Evolutionary conservation across 2,888 invertebrate species (phyloP).

Genomic region (Drosophila cognata): DNA sequence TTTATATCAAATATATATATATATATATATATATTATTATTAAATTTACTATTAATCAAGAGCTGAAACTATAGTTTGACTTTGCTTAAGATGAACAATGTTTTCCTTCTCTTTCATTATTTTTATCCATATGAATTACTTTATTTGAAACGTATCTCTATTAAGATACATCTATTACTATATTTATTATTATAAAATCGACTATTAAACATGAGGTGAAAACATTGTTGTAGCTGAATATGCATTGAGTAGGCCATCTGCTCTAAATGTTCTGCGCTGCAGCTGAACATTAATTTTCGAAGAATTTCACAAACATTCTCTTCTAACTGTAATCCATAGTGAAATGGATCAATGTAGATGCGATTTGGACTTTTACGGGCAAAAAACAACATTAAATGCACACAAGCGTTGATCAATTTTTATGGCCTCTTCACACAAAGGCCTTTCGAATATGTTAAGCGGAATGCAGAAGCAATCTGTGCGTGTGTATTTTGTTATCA

Average conservation of each 20-base stretch:
- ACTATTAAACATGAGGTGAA: not conserved
- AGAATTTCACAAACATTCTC: slow-evolving; percentile 22
- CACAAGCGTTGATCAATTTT: slow-evolving; percentile 2
- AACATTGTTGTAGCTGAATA: not conserved
- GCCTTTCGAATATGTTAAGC: slow-evolving; percentile 55
- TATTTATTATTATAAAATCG: not conserved
- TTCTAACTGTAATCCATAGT: slow-evolving; percentile 40
- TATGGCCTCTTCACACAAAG: slow-evolving; percentile 12
- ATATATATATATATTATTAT: not conserved
- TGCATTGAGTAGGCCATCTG: slow-evolving; percentile 3
- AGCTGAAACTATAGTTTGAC: not conserved
- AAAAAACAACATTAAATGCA: slow-evolving; percentile 30
- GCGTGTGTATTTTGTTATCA: slow-evolving; percentile 17
- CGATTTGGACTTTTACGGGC: not conserved
- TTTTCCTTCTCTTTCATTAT: too few species aligned
- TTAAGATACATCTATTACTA: not conserved
- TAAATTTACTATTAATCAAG: not conserved
- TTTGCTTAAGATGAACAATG: not conserved
- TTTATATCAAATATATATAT: not conserved
- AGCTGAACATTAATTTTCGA: not conserved
- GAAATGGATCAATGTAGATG: slow-evolving; percentile 29
- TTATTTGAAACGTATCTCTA: too few species aligned
- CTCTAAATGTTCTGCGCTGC: slow-evolving; percentile 12
- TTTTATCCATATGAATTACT: too few species aligned
- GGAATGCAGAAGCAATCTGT: slow-evolving; percentile 45